These are phyloP conservation scores for Podarcis muralis DNA, from an alignment of 2,113 vertebrate species.

Conservation along the genomic window DNA sequence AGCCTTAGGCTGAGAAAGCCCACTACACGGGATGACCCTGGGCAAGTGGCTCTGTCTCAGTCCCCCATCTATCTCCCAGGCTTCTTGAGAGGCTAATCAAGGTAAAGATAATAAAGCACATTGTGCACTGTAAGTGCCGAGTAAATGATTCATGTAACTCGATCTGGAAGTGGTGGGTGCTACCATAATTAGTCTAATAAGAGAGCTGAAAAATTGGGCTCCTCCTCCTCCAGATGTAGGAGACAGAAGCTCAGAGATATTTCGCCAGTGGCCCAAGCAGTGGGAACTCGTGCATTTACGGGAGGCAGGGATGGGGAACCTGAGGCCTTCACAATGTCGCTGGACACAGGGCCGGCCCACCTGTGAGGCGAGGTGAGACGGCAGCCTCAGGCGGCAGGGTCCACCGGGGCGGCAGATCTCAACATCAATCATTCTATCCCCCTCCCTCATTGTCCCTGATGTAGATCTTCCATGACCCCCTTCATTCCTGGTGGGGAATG, in stretches of 20 bases:
- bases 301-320: too few relatives aligned
- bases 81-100: background rate
- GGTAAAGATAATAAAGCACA: slow-evolving; percentile 32
- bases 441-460: too few relatives aligned
- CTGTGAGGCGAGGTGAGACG: too few relatives aligned
- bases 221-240: background rate
- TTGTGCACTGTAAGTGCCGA: background rate
- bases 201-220: slow-evolving; percentile 1
- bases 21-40: background rate
- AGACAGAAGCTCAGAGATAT: background rate
- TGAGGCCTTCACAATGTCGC: too few relatives aligned
- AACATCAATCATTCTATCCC: too few relatives aligned
- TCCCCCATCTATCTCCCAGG: background rate
- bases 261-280: background rate
- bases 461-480: too few relatives aligned
- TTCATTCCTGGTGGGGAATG: too few relatives aligned
- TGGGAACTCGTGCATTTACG: background rate
- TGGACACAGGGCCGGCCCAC: too few relatives aligned
- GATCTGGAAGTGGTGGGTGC: slow-evolving; percentile 17
- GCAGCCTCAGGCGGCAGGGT: too few relatives aligned
- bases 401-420: too few relatives aligned
- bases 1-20: too few relatives aligned
- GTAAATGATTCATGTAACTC: slow-evolving; percentile 25
- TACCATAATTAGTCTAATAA: slow-evolving; percentile 30
- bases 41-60: background rate